These are phyloP conservation scores for Bucorvus abyssinicus DNA, from an alignment of 2,797 vertebrate species.

Conservation along the genomic window DNA sequence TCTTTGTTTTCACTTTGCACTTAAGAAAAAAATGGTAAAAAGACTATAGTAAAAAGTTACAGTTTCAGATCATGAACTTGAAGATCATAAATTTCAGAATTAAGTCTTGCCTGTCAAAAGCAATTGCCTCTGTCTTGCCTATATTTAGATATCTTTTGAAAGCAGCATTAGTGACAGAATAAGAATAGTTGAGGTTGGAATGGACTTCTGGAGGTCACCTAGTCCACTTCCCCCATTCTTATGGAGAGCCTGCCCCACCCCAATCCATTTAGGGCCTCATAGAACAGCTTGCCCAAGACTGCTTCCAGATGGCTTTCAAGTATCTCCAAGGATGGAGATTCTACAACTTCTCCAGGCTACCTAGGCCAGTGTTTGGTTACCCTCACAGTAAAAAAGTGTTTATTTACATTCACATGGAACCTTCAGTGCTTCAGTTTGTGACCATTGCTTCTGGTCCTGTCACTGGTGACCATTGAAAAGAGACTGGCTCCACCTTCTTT, in stretches of 20 bases:
- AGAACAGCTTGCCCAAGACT: neutral
- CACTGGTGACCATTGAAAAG: neutral
- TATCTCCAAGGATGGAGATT: neutral
- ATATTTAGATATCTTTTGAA: neutral
- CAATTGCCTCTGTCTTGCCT: neutral
- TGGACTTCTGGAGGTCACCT: neutral
- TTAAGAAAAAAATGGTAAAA: neutral
- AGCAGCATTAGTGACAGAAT: neutral
- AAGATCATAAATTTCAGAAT: neutral
- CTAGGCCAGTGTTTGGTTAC: neutral
- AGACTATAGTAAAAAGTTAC: neutral
- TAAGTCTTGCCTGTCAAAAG: neutral
- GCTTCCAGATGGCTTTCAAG: neutral
- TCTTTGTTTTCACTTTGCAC: neutral
- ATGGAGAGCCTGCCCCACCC: neutral
- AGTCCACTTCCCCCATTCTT: neutral
- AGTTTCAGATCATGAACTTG: neutral
- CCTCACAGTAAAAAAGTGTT: neutral
- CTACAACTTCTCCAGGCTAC: neutral
- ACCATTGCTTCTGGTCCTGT: neutral
- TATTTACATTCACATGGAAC: neutral
- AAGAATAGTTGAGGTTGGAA: neutral
- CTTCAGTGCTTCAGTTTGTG: neutral
- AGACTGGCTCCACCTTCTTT: neutral
- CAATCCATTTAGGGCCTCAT: neutral